phyloP scores from a whole-genome alignment of 2,797 vertebrate species.

The Todus mexicanus region DNA sequence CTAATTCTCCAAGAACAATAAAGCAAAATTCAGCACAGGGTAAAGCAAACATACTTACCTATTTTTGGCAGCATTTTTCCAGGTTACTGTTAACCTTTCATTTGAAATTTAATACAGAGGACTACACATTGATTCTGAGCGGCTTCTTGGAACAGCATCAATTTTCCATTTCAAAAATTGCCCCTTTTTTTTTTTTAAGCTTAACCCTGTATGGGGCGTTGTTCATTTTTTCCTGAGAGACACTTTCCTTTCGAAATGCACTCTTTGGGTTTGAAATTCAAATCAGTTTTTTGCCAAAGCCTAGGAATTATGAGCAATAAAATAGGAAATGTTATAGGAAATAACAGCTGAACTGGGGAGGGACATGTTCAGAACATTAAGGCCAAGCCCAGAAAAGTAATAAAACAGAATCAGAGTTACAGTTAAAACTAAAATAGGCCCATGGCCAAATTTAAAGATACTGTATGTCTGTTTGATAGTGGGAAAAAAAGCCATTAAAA shows the following conservation, averaged over 20 bases:
- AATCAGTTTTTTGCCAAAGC: not conserved
- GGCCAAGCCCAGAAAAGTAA: not conserved
- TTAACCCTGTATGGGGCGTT: not conserved
- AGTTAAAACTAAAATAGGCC: not conserved
- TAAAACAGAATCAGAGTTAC: not conserved
- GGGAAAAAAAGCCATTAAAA: not conserved
- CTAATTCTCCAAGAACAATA: not conserved
- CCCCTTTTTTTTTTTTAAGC: not conserved
- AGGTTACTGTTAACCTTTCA: conserved; percentile 34
- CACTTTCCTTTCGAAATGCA: not conserved
- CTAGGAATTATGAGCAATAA: not conserved
- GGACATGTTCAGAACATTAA: not conserved
- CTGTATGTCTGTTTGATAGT: not conserved
- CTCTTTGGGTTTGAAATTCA: not conserved
- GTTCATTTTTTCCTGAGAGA: not conserved
- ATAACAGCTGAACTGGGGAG: not conserved
- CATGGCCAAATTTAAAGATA: not conserved
- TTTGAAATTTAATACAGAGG: not conserved
- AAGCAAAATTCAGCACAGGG: not conserved
- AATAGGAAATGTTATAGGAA: not conserved
- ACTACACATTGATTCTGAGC: not conserved
- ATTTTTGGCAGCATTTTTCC: not conserved
- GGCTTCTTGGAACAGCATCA: conserved; percentile 14
- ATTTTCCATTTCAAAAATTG: conserved; percentile 29
- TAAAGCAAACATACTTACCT: not conserved